Percentiles rank a stretch among this genome's conserved stretches.
Evolutionary conservation across 1,140 invertebrate genomes (phyloP).

Genomic region (Druon quercuslanigerum): DNA sequence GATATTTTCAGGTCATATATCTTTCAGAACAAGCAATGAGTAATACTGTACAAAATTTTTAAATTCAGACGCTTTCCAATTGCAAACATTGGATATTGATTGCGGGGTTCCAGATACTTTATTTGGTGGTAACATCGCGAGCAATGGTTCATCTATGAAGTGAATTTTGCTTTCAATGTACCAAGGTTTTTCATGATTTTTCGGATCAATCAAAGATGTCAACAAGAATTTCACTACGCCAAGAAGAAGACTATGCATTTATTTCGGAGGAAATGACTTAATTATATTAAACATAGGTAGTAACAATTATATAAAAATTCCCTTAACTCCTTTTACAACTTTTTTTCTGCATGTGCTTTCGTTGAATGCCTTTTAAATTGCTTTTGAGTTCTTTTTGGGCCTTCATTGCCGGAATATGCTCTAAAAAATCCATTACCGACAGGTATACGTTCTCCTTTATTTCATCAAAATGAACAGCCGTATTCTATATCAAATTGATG

Average conservation of each 20-base stretch:
- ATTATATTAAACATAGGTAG: constrained; percentile 24
- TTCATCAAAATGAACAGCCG: no score
- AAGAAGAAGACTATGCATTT: neutral
- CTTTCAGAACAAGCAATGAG: constrained; percentile 29
- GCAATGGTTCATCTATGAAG: neutral
- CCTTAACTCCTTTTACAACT: constrained; percentile 27
- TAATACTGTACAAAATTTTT: constrained; percentile 35
- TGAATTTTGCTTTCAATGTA: constrained; percentile 29
- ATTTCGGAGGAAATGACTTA: constrained; percentile 18
- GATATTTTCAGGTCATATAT: constrained; percentile 15
- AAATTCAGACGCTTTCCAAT: constrained; percentile 20
- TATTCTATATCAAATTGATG: no score
- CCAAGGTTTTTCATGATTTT: constrained; percentile 10
- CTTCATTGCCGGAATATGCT: no score
- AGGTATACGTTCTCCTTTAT: no score
- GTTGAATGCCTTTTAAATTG: no score
- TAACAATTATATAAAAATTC: neutral
- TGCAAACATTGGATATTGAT: constrained; percentile 8
- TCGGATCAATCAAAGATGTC: constrained; percentile 8
- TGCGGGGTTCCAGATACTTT: constrained; percentile 31
- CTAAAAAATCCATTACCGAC: no score
- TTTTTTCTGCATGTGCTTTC: neutral
- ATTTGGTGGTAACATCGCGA: constrained; percentile 1
- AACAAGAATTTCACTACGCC: constrained; percentile 7
- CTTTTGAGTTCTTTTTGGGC: no score